phyloP scores from a whole-genome alignment of 2,113 vertebrate genomes.

The Mohoua ochrocephala region DNA sequence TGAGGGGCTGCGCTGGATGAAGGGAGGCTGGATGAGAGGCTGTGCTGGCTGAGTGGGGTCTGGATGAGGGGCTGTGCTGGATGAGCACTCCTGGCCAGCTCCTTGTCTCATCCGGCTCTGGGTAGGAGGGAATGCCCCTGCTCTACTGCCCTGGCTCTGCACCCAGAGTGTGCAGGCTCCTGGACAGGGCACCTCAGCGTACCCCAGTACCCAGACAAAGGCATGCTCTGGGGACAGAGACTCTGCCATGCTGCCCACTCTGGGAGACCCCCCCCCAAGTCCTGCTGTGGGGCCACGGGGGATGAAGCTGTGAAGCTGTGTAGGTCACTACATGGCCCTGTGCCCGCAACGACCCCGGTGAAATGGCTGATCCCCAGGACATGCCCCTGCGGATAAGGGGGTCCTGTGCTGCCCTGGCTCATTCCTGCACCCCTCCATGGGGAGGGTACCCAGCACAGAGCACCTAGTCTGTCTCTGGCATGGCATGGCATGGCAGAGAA shows the following conservation, averaged over 20 bases:
- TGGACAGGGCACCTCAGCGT: background rate
- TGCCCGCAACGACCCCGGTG: accelerated
- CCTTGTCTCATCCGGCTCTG: background rate
- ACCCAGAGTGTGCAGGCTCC: background rate
- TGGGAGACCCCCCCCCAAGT: accelerated
- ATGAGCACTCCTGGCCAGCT: background rate
- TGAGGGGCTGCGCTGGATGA: background rate
- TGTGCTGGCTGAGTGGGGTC: background rate
- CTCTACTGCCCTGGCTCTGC: background rate
- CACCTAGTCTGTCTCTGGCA: background rate
- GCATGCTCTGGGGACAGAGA: background rate
- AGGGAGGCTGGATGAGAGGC: background rate
- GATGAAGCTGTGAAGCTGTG: background rate
- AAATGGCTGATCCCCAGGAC: background rate
- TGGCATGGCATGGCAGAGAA: background rate
- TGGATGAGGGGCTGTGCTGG: background rate
- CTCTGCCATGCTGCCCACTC: background rate
- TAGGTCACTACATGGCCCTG: accelerated
- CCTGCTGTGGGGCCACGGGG: too few species aligned
- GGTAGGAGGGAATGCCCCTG: background rate
- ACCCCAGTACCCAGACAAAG: background rate
- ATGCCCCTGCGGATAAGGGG: accelerated
- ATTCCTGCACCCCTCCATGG: background rate
- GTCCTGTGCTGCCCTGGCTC: background rate
- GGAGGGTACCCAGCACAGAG: background rate